Conservation (phyloP, 1,140 invertebrate species). For the honey bee (Apis mellifera) region Amel_HAv3.1 CM009938.2:770001-770500, state of each 20-base stretch:
- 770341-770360: not conserved
- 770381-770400: constrained; percentile 21
- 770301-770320: constrained; percentile 45
- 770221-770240: constrained; percentile 34
- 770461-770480: not conserved
- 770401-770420: constrained; percentile 4
- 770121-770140: constrained; percentile 37
- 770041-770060: constrained; percentile 38
- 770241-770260: not conserved
- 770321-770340: constrained; percentile 28
- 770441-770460: constrained; percentile 1
- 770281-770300: not conserved
- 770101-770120: constrained; percentile 53
- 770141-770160: constrained; percentile 21
- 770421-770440: not conserved
- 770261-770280: not conserved
- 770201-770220: constrained; percentile 29
- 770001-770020: constrained; percentile 16
- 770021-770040: constrained; percentile 31
- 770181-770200: constrained; percentile 22
- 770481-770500: too few relatives aligned
- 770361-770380: not conserved
- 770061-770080: constrained; percentile 49
- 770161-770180: not conserved
- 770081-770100: constrained; percentile 39